phyloP scores from a whole-genome alignment of 2,113 vertebrate species.

The Orcinus orca region DNA sequence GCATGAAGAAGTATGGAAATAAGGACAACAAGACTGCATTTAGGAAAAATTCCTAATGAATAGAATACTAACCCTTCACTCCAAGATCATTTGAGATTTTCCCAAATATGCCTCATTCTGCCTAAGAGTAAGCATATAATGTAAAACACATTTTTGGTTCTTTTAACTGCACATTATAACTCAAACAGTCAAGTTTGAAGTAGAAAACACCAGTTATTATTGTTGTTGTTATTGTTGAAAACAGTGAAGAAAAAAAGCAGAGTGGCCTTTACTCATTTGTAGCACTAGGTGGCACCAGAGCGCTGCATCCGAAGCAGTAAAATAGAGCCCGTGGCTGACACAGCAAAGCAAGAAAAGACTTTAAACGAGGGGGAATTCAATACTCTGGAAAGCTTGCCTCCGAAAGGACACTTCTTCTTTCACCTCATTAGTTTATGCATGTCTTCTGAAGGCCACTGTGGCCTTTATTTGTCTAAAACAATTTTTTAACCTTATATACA shows the following conservation, averaged over 20 bases:
- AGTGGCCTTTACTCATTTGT: not conserved
- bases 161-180: not conserved
- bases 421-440: not conserved
- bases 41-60: not conserved
- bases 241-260: not conserved
- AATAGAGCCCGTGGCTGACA: accelerated
- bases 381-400: not conserved
- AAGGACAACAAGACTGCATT: not conserved
- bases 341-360: not conserved
- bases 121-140: not conserved
- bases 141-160: not conserved
- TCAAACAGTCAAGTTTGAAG: not conserved
- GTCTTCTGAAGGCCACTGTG: not conserved
- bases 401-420: not conserved
- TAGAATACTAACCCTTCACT: not conserved
- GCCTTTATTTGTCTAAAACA: not conserved
- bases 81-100: not conserved
- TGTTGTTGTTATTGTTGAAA: not conserved
- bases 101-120: not conserved
- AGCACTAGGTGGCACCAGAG: conserved; percentile 39
- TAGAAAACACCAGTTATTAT: not conserved
- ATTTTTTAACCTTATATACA: not conserved
- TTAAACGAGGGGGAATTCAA: not conserved
- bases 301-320: not conserved
- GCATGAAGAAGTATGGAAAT: not conserved